These are phyloP conservation scores for Pachydiplax longipennis DNA, from an alignment of 2,888 invertebrate species.

Conservation along the genomic window DNA sequence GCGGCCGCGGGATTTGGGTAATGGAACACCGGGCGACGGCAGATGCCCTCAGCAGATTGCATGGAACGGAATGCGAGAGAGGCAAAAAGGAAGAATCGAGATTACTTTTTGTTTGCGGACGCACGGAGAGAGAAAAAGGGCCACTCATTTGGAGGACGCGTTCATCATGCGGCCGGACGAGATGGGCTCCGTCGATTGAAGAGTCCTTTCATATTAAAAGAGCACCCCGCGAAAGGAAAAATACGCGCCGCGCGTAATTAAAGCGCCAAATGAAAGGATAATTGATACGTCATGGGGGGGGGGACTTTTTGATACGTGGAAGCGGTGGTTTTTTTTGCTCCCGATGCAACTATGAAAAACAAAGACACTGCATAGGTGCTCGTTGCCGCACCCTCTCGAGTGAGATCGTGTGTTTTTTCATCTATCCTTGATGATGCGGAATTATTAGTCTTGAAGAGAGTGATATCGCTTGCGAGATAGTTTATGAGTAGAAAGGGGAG, in stretches of 20 bases:
- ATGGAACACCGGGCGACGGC: not conserved
- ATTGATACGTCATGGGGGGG: not conserved
- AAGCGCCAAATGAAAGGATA: not conserved
- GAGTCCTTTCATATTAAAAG: not conserved
- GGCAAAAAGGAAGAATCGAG: not conserved
- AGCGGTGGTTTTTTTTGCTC: no score
- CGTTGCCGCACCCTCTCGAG: no score
- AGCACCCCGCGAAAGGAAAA: not conserved
- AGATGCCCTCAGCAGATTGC: not conserved
- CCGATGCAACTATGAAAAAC: no score
- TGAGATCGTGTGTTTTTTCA: no score
- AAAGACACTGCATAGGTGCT: no score
- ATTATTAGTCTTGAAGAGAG: no score
- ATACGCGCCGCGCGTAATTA: not conserved
- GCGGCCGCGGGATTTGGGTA: not conserved
- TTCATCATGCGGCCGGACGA: not conserved
- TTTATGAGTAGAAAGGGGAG: no score
- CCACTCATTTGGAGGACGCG: not conserved
- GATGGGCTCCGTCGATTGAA: no score
- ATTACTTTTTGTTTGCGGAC: not conserved
- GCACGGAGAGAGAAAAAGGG: not conserved
- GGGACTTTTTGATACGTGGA: not conserved
- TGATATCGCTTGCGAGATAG: no score
- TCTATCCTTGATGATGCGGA: no score
- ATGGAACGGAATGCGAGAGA: not conserved